Percentiles rank a stretch among this genome's conserved stretches.
These are phyloP conservation scores for Neuroterus valhalla DNA, from an alignment of 1,140 invertebrate species.

Conservation along the genomic window DNA sequence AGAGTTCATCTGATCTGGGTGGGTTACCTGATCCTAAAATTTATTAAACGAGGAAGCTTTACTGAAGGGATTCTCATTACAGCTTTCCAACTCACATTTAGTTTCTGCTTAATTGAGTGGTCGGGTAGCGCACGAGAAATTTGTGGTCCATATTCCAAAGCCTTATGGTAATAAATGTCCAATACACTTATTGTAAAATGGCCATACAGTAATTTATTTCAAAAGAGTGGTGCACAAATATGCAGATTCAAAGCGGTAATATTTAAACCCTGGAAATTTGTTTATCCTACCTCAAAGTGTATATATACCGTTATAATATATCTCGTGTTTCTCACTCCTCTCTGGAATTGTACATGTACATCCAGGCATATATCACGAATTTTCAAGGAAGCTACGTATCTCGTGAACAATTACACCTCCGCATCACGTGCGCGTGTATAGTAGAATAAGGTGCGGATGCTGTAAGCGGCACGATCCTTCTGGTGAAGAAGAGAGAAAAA, in stretches of 20 bases:
- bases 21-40: not conserved
- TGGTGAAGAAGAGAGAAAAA: slow-evolving; percentile 12
- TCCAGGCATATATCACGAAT: slow-evolving; percentile 15
- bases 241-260: not conserved
- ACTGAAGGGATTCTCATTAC: not conserved
- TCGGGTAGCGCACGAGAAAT: too few relatives aligned
- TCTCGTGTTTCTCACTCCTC: not conserved
- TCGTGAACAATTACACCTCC: slow-evolving; percentile 18
- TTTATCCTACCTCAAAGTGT: not conserved
- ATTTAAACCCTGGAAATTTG: not conserved
- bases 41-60: slow-evolving; percentile 12
- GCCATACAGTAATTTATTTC: too few relatives aligned
- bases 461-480: not conserved
- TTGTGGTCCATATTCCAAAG: too few relatives aligned
- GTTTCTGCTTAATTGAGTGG: not conserved
- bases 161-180: too few relatives aligned
- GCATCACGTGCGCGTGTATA: slow-evolving; percentile 20
- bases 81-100: not conserved
- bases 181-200: too few relatives aligned
- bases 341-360: too few relatives aligned
- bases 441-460: not conserved
- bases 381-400: slow-evolving; percentile 22
- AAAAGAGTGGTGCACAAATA: too few relatives aligned
- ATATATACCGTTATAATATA: not conserved
- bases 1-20: not conserved